phyloP scores from a whole-genome alignment of 2,797 vertebrate genomes.

The Eupleurogrammus muticus region DNA sequence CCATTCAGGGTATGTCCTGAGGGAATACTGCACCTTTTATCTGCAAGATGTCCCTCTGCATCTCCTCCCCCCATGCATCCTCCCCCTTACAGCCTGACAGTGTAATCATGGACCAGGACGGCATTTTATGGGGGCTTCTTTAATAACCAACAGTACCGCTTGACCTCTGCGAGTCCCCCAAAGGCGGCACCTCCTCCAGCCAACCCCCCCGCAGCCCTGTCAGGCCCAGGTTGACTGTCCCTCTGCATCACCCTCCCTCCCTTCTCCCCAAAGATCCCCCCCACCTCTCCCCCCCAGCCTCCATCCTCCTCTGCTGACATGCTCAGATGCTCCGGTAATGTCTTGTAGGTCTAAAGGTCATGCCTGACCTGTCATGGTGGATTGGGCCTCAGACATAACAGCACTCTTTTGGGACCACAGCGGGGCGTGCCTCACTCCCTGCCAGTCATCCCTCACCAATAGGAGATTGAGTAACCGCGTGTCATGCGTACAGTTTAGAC shows the following conservation, averaged over 20 bases:
- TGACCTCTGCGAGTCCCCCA: slow-evolving; percentile 79
- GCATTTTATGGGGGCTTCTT: slow-evolving; percentile 79
- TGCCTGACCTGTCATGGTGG: slow-evolving; percentile 76
- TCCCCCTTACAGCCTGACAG: slow-evolving; percentile 68
- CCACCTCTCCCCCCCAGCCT: slow-evolving; percentile 46
- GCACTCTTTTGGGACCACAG: slow-evolving; percentile 60
- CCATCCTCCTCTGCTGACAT: slow-evolving; percentile 67
- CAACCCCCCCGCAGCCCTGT: slow-evolving; percentile 48
- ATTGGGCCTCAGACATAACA: slow-evolving; percentile 71
- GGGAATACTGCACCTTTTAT: slow-evolving; percentile 52
- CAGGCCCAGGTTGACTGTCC: slow-evolving; percentile 49
- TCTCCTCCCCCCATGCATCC: slow-evolving; percentile 69
- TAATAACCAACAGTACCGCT: slow-evolving; percentile 79
- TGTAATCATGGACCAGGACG: slow-evolving; percentile 81
- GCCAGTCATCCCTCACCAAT: slow-evolving; percentile 47
- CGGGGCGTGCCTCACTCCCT: slow-evolving; percentile 44
- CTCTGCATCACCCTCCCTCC: slow-evolving; percentile 30
- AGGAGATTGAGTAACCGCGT: slow-evolving; percentile 48
- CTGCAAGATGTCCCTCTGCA: slow-evolving; percentile 48
- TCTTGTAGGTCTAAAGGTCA: slow-evolving; percentile 80
- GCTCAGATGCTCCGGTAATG: slow-evolving; percentile 79
- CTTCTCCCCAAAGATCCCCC: slow-evolving; percentile 47
- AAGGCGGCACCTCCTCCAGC: slow-evolving; percentile 62
- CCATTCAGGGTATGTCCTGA: slow-evolving; percentile 14
- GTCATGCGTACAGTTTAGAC: slow-evolving; percentile 25